Evolutionary conservation across 1,140 invertebrate genomes (phyloP), one percentile per base, ranked within the genome.

Genomic region (Sycobia sp.): DNA sequence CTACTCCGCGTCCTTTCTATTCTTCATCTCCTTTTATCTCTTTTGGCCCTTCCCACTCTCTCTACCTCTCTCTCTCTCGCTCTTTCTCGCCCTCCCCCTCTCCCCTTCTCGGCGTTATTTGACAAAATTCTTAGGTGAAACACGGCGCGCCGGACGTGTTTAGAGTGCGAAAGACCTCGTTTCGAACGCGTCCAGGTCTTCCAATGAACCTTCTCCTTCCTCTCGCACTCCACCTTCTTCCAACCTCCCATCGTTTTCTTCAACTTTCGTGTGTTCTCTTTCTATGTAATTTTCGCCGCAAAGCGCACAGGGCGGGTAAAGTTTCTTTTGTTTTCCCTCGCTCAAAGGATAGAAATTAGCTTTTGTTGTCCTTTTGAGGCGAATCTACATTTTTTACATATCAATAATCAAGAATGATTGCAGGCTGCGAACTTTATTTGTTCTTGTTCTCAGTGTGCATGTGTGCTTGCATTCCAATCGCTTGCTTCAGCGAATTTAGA

Each of bases 101-200:
- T n/a, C n/a, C n/a, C n/a, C n/a, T n/a, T n/a, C 29, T 4, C 29
- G 29, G 67, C 36, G n/a, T 22, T 49, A 39, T 50, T 13, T 34
- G 29, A n/a, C 51, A 67, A 36, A 46, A 41, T n/a, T n/a, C n/a
- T n/a, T 46, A 23, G 13, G 18, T n/a, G 47, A 49, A 60, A 49
- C 34, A 55, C 51, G 55, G 22, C 47, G 53, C 53, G 50, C 63
- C 62, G 62, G 63, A 63, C 66, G 58, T 67, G 66, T 61, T 62
- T 58, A 25, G 60, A 60, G 66, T 66, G 63, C 63, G 67, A 62
- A 54, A 57, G 65, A 54, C 46, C 47, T 23, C 34, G 9, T 46
- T 23, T 13, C 4, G 8, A 43, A 20, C n/a, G 36, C 9, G n/a
- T 22, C 29, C n/a, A 4, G 16, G 27, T 16, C 54, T 36, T 23